These are phyloP conservation scores for Agrilus planipennis DNA, from an alignment of 1,140 invertebrate species.

Conservation along the genomic window DNA sequence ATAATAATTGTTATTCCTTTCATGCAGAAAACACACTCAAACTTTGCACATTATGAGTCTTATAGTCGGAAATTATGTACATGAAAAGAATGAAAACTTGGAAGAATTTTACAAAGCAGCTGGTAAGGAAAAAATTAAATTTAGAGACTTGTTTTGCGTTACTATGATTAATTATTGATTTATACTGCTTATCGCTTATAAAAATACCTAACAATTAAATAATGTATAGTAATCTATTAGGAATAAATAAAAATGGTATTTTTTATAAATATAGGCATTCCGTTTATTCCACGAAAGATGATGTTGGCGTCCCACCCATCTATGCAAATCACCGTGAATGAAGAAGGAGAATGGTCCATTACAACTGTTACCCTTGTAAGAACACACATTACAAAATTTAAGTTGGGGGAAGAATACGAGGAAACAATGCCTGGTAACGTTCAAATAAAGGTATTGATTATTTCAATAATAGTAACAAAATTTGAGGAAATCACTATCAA, in stretches of 20 bases:
- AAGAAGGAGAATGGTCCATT: conserved; percentile 42
- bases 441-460: conserved; percentile 19
- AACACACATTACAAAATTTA: conserved; percentile 35
- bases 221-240: conserved; percentile 5
- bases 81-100: conserved; percentile 49
- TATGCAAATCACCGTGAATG: conserved; percentile 42
- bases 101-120: conserved; percentile 45
- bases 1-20: no score
- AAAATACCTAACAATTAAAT: no score
- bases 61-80: conserved; percentile 44
- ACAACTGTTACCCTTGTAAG: conserved; percentile 40
- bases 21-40: no score
- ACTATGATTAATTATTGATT: no score
- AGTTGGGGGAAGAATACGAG: conserved; percentile 39
- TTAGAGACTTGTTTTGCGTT: no score
- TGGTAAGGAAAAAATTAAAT: conserved; percentile 32
- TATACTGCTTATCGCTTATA: neutral
- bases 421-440: conserved; percentile 36
- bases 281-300: conserved; percentile 49
- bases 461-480: no score
- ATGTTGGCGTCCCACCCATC: conserved; percentile 44
- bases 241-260: conserved; percentile 4
- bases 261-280: conserved; percentile 25
- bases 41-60: no score
- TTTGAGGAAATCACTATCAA: no score